phyloP scores from a whole-genome alignment of 37 sponge, comb jelly and placozoan genomes.

The Tethya wilhelma region DNA sequence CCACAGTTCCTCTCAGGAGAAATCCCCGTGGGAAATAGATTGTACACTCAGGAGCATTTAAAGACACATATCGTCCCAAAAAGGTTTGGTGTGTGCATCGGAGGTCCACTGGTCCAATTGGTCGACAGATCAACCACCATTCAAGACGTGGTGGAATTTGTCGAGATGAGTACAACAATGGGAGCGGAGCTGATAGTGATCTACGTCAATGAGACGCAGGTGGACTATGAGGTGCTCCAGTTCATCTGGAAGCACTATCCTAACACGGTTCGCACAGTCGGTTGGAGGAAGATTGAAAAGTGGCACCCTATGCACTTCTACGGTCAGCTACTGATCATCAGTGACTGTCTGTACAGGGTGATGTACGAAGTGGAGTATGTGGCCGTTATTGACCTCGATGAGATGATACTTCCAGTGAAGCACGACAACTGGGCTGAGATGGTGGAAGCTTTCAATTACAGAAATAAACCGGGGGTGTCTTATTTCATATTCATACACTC shows the following conservation, averaged over 20 bases:
- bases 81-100: constrained; percentile 24
- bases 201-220: background rate
- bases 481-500: background rate
- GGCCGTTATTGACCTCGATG: constrained; percentile 33
- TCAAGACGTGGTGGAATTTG: constrained; percentile 10
- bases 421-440: constrained; percentile 9
- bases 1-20: background rate
- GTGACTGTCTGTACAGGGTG: constrained; percentile 24
- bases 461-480: background rate
- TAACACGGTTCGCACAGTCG: background rate
- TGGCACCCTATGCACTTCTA: constrained; percentile 27
- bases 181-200: constrained; percentile 24
- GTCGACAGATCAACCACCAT: background rate
- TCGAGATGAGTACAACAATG: constrained; percentile 20
- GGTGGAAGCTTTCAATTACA: background rate
- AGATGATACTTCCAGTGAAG: constrained; percentile 14
- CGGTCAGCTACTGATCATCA: constrained; percentile 19
- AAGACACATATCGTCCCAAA: background rate
- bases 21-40: background rate
- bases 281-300: constrained; percentile 19
- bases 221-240: background rate
- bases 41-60: background rate
- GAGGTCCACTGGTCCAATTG: constrained; percentile 2
- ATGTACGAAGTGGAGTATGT: constrained; percentile 36
- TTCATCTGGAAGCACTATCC: background rate